Base-by-base conservation (phyloP, 92 coral and sea anemone species). In the Meandrina meandrites region DNA sequence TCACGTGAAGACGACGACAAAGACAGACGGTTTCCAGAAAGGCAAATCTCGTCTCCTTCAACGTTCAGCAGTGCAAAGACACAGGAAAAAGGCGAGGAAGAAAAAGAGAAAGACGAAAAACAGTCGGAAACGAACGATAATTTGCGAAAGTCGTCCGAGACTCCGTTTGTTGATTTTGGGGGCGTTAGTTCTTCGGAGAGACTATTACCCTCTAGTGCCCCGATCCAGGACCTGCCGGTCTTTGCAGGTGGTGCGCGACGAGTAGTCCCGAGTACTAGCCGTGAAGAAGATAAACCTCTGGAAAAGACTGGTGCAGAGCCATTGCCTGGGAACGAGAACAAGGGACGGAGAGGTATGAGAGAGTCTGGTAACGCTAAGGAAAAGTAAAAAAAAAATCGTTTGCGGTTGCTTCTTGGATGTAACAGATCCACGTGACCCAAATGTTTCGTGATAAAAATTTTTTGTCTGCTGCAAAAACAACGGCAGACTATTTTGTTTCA, bases 91-190 rank as follows among this genome's bases (percentile, higher is more conserved):
- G 27, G 50, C 27, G 82, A 76, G 15, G 88, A 85, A 1, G 88
- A 85, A 35, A 85, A 78, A 21, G 88, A 85, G 30, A 85, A 77
- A 60, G 88, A 85, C 88, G 88, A 85, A 51, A 85, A 85, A 35
- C 76, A 18, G 15, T 64, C 76, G 51, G 76, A 85, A 19, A 50
- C 66, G 36, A 67, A 62, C 88, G 62, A 85, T 42, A 54, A 60
- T 66, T 37, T 48, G 35, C 53, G 76, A 31, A 48, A 30, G 73
- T 37, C 77, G 0, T 50, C 88, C 77, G 88, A 76, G 56, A 36
- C 58, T 35, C 80, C 28, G 1, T 35, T 85, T 32, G 35, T 27
- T 62, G 76, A 85, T 7, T 0, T 54, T 27, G 77, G 77, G 24
- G 88, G 67, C 50, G 82, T 78, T 32, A 85, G 81, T 70, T 85